Evolutionary conservation across 2,797 vertebrate species (phyloP).

Genomic region (Pangasius mekongensis): DNA sequence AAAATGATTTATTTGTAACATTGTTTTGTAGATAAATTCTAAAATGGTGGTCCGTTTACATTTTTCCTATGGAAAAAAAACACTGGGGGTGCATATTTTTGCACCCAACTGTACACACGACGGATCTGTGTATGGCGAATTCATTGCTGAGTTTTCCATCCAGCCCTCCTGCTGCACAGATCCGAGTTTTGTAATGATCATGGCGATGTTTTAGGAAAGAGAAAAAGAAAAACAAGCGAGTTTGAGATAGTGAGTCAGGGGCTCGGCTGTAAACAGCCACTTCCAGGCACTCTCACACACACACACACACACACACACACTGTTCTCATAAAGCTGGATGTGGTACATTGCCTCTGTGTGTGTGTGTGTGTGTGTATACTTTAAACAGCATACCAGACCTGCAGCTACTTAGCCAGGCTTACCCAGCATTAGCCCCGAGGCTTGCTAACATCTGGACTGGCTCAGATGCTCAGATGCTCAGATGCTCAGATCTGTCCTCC

Average conservation of each 20-base stretch:
- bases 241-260: neutral
- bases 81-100: neutral
- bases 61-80: neutral
- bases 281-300: neutral
- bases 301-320: slow-evolving; percentile 29
- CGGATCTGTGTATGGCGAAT: neutral
- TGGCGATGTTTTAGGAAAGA: neutral
- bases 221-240: neutral
- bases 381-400: slow-evolving; percentile 45
- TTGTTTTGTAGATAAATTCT: neutral
- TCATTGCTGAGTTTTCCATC: neutral
- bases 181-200: too few species aligned
- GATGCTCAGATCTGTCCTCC: slow-evolving; percentile 16
- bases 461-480: slow-evolving; percentile 40
- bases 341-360: slow-evolving; percentile 19
- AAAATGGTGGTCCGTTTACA: neutral
- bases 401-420: slow-evolving; percentile 51
- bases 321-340: slow-evolving; percentile 49
- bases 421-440: slow-evolving; percentile 45
- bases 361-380: slow-evolving; percentile 36
- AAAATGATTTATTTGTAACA: neutral
- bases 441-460: slow-evolving; percentile 59
- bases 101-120: neutral
- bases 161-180: neutral
- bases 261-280: neutral